Conservation (phyloP, 2,797 vertebrate species). For the Hapalemur alaotrensis region DNA sequence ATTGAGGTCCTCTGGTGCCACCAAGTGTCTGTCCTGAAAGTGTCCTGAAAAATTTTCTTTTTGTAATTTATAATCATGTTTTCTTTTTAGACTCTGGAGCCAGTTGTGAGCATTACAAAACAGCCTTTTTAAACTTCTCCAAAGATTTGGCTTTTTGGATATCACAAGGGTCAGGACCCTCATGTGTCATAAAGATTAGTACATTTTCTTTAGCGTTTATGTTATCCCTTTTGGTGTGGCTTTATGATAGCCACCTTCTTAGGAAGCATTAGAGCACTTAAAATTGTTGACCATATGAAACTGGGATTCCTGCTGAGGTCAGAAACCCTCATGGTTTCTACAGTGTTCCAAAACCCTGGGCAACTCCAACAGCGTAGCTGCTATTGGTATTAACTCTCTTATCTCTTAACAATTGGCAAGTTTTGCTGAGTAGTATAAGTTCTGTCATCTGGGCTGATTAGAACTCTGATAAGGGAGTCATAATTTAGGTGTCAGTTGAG, state of each 20-base stretch:
- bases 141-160: not conserved
- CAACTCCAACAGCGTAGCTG: not conserved
- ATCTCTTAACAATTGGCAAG: not conserved
- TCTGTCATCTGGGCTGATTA: slow-evolving; percentile 3
- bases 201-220: not conserved
- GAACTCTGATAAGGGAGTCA: not conserved
- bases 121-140: not conserved
- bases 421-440: not conserved
- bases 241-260: not conserved
- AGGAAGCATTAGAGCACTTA: not conserved
- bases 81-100: not conserved
- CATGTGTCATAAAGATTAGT: not conserved
- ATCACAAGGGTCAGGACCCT: not conserved
- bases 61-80: not conserved
- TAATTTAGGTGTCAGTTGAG: not conserved
- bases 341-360: not conserved
- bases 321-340: not conserved
- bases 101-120: not conserved
- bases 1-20: slow-evolving; percentile 64
- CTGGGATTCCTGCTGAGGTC: not conserved
- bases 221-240: not conserved
- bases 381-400: not conserved
- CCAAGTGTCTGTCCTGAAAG: slow-evolving; percentile 47
- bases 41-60: not conserved
- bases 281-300: not conserved